phyloP scores from a whole-genome alignment of 2,113 vertebrate genomes.

The Sus scrofa region T2T-Sscrofa CM000812.6:199055501-199056000 shows the following conservation, averaged over 20 bases:
- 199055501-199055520: background rate
- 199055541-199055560: background rate
- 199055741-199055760: slow-evolving; percentile 1
- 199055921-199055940: background rate
- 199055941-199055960: background rate
- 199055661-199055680: slow-evolving; percentile 45
- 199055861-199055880: slow-evolving; percentile 17
- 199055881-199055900: background rate
- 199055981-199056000: slow-evolving; percentile 31
- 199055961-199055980: slow-evolving; percentile 12
- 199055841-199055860: background rate
- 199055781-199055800: background rate
- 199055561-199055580: slow-evolving; percentile 21
- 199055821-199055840: background rate
- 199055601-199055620: background rate
- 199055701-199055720: background rate
- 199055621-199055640: background rate
- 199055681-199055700: slow-evolving; percentile 25
- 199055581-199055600: slow-evolving; percentile 32
- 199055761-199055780: slow-evolving; percentile 32
- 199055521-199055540: background rate
- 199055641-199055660: slow-evolving; percentile 11
- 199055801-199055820: background rate
- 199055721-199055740: background rate
- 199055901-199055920: slow-evolving; percentile 4